Evolutionary conservation across 2,113 vertebrate genomes (phyloP).

Genomic region (Himantopus leucocephalus): DNA sequence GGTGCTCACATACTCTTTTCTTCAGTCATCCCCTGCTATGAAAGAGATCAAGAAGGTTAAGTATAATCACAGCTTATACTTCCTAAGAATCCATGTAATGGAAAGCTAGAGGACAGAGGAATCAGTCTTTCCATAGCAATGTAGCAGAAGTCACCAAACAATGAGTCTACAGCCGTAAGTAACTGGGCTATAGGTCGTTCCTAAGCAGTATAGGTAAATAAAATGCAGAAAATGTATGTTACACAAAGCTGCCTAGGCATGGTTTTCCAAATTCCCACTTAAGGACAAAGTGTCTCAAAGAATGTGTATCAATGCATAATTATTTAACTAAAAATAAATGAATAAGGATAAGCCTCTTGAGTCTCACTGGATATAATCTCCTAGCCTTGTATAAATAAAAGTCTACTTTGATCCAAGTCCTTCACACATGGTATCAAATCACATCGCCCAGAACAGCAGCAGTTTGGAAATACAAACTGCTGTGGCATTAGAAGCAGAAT

Average conservation of each 20-base stretch:
- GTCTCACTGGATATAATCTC: neutral
- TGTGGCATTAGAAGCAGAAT: slow-evolving; percentile 4
- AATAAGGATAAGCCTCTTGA: neutral
- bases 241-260: neutral
- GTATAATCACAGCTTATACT: neutral
- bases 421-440: slow-evolving; percentile 45
- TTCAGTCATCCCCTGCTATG: neutral
- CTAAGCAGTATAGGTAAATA: neutral
- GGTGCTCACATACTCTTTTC: neutral
- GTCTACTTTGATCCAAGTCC: slow-evolving; percentile 13
- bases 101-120: neutral
- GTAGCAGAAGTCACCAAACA: neutral
- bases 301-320: neutral
- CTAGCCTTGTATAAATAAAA: neutral
- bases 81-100: neutral
- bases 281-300: neutral
- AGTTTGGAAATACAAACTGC: neutral
- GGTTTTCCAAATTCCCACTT: neutral
- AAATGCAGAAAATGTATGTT: neutral
- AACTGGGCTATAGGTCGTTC: neutral
- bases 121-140: neutral
- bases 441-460: slow-evolving; percentile 1
- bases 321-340: neutral
- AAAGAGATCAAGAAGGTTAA: neutral
- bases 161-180: neutral